Base-by-base conservation (phyloP, 1,140 invertebrate species). In the Chelonus insularis region DNA sequence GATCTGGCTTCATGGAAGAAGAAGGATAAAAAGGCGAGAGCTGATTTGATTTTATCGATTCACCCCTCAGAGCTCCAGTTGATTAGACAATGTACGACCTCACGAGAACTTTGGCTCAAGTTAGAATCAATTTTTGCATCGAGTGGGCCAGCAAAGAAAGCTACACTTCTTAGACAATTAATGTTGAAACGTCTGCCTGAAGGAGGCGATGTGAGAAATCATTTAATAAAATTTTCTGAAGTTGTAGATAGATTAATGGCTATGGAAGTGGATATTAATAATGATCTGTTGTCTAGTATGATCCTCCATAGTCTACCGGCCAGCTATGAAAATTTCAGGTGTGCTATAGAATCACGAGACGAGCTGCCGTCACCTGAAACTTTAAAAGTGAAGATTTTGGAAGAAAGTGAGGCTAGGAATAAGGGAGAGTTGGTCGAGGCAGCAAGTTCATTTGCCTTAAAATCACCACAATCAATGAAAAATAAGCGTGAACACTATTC, bases 141-240 rank as follows among this genome's bases (percentile, higher is more conserved):
- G 12, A 68, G n/a, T 6, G 47, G 47, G 5, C 47, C 47, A 7
- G 47, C 47, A 8, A 8, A 20, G 9, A 21, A 50, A 62, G 57
- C 57, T 5, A 68, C 60, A 1, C 41, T 71, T 7, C 43, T 72
- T 7, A 72, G 70, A 48, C 62, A 57, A 62, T 34, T 69, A 1
- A 62, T 60, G 16, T 48, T 64, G 9, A 41, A 41, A 14, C 56
- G 55, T 25, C 50, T 68, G 48, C 6, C 39, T 16, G 68, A 66
- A n/a, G 61, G 54, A 8, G 58, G 36, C 14, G 51, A 60, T 34
- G 37, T 52, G 9, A 18, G 60, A 16, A 25, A 65, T 39, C 64
- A 68, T 51, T 8, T 69, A 6, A 51, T 47, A 9, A 52, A 45
- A 2, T 50, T 25, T 18, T 50, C 21, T 12, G 47, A 29, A 9